Evolutionary conservation across 2,888 invertebrate species (phyloP), one percentile per base, ranked within the genome.

Genomic region (Caenorhabditis drosophilae): DNA sequence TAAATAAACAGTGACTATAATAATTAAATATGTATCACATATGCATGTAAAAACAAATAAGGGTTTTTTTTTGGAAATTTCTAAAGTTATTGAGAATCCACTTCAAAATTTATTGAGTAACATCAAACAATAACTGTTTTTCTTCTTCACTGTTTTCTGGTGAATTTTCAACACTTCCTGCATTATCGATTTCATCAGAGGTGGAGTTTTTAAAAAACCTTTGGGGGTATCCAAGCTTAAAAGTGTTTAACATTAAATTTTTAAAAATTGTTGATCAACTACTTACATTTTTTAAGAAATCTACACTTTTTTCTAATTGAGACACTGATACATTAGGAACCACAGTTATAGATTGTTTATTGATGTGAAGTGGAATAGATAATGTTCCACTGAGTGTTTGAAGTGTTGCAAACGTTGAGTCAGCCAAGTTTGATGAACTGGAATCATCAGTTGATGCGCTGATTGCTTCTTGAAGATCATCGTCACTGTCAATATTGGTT

Each of bases 401-500:
- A 6, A 66, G 38, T 9, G 66, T 36, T 11, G 66, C 44, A 1
- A 66, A 23, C 1, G 64, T 51, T 4, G 50, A 41, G 26, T 54
- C 54, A 45, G 35, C 31, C 15, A 35, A 16, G 12, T 25, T 47
- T 4, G 35, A 2, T 51, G 26, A 1, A 16, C 18, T 26, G 46
- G 50, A 31, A 23, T 61, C 54, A 45, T 31, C 20, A 40, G 26
- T 18, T 25, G 58, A 41, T 54, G 52, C n/a, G n/a, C n/a, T 35
- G 2, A 22, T 38, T 18, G 38, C 42, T 15, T 66, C 70, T 0
- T 42, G 40, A 1, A 53, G 40, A 23, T 70, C 70, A 22, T 71
- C 71, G 23, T 71, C 71, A 23, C 71, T 71, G 23, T 71, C 71
- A 15, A 45, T 59, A 34, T 23, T 49, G 11, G 52, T 44, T 6